Base-by-base conservation (phyloP, 2,797 vertebrate genomes). In the Epinephelus malabaricus region DNA sequence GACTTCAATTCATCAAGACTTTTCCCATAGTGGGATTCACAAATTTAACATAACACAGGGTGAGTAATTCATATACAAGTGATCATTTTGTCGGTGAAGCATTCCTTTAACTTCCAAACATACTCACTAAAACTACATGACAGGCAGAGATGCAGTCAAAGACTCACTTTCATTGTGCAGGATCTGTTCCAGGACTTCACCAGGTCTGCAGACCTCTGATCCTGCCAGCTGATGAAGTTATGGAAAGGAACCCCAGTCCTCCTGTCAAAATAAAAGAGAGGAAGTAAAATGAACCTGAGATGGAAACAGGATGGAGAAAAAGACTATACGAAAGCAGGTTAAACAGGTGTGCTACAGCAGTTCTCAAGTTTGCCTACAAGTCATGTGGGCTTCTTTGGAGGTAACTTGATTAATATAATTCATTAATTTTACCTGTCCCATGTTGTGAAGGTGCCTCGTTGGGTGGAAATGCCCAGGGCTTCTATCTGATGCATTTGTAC, bases 211-310 rank as follows among this genome's bases (percentile, higher is more conserved):
- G 97, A 95, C 92, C 98, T 95, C 84, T 95, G 88, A 77, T 99
- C 98, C 95, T 98, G 98, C 98, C 98, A 99, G 82, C 95, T 98
- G 94, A 99, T 97, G 76, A 99, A 98, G 90, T 99, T 99, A 92
- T 99, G 98, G 88, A 98, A 99, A 51, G 97, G 96, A 82, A 94
- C 93, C 69, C 97, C 98, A 1, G 97, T 98, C 83, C 79, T 95
- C 92, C 98, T 99, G 93, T 77, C 88, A 61, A 55, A 67, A 34
- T 1, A 1, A 43, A 49, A 51, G 21, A 58, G 25, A 43, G 3
- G 5, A 46, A 46, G 3, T 34, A 3, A 70, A 62, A 43, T 34
- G 34, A 34, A 34, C 58, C 9, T 13, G 12, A 64, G 49, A 25
- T 30, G 27, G 34, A 11, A 43, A 43, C 40, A 43, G 40, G 40